A percentile compares a stretch with the other conserved stretches of the same genome.
These are phyloP conservation scores for Chiloscyllium plagiosum DNA, from an alignment of 2,113 vertebrate genomes.

Conservation along the genomic window DNA sequence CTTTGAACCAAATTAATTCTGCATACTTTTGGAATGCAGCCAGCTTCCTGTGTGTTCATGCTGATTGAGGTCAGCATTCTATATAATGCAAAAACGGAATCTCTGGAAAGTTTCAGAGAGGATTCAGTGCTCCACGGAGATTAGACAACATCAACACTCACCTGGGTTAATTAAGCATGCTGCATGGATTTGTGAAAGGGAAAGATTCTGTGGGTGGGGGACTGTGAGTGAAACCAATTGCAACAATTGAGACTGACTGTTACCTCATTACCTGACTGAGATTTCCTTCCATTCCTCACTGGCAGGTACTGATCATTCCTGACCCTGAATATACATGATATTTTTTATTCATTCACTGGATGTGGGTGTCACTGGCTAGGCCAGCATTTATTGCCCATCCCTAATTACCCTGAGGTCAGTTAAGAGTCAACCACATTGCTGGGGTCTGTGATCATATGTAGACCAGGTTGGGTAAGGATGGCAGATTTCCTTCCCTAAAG, in stretches of 20 bases:
- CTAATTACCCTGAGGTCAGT: no score
- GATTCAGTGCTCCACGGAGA: neutral
- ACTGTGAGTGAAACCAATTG: no score
- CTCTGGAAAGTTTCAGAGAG: neutral
- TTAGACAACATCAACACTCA: neutral
- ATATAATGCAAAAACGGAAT: neutral
- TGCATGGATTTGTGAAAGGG: neutral
- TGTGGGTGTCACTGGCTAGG: no score
- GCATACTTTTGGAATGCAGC: neutral
- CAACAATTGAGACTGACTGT: no score
- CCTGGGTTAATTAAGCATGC: neutral
- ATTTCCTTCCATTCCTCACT: neutral
- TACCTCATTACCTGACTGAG: neutral
- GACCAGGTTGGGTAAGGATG: no score
- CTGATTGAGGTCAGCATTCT: conserved; percentile 3
- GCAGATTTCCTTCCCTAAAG: no score
- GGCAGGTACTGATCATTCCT: neutral
- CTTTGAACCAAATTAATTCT: conserved; percentile 1
- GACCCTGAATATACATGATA: neutral
- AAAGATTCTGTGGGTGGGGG: neutral
- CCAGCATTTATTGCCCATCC: no score
- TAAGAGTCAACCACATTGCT: no score
- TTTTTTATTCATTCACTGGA: no score
- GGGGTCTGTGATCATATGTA: no score
- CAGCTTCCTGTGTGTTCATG: neutral